Evolutionary conservation across 2,113 vertebrate species (phyloP), one percentile per base, ranked within the genome.

Genomic region (Sceloporus tristichus): DNA sequence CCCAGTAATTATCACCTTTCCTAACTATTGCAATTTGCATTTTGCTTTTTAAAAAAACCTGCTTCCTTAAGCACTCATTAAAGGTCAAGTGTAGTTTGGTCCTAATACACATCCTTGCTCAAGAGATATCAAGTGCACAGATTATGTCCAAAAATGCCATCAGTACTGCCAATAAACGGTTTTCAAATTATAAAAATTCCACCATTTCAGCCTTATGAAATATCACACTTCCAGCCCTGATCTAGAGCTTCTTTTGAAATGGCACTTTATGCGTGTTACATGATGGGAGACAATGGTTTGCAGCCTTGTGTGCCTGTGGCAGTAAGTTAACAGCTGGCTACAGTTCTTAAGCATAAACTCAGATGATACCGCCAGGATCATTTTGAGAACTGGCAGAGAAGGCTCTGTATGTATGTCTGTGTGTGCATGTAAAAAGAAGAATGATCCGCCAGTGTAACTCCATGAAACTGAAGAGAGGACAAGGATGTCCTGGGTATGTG

Each of bases 141-240:
- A 77, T 78, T 77, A 77, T 77, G 78, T 78, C n/a, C 38, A 65
- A 62, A 42, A 16, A 85, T 85, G 56, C 74, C 38, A 48, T 48
- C 25, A n/a, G 25, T 56, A 29, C 23, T 65, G 62, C 25, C 23
- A 42, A 16, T 40, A 77, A 54, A 21, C 59, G 42, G 59, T 54
- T 77, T 23, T 48, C 48, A 48, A 7, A 48, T 56, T 42, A 66
- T 78, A 66, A 66, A 66, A 85, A 77, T 23, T 27, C 29, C 38
- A 77, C 27, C 38, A 42, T 77, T 77, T 85, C 56, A 66, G 38
- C 62, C 25, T 66, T 27, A 66, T 19, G 18, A 77, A 78, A 29
- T 25, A 1, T 18, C 14, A n/a, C 9, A 38, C 8, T 66, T n/a
- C 56, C 10, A 68, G 74, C 25, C 25, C 56, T 40, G 62, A 23